Evolutionary conservation across 2,797 vertebrate species (phyloP).

Genomic region (Nyctibius grandis): DNA sequence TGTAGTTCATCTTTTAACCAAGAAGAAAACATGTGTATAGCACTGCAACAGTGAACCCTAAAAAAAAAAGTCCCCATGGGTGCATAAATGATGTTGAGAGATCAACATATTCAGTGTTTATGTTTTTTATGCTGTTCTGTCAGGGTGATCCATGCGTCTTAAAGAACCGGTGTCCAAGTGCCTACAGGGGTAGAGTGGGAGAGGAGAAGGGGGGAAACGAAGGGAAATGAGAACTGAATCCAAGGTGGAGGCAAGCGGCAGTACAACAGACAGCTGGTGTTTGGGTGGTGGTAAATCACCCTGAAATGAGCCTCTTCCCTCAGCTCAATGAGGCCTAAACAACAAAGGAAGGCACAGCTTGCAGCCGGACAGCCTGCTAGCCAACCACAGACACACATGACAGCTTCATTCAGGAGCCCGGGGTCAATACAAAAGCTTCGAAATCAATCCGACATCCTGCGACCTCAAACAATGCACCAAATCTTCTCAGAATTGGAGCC

Average conservation of each 20-base stretch:
- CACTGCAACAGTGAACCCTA: background rate
- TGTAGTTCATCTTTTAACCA: background rate
- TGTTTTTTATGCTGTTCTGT: background rate
- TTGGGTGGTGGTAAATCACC: slow-evolving; percentile 99
- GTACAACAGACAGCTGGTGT: slow-evolving; percentile 95
- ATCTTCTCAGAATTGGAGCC: slow-evolving; percentile 81
- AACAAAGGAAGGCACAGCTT: slow-evolving; percentile 87
- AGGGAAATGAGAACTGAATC: slow-evolving; percentile 63
- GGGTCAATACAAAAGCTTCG: slow-evolving; percentile 79
- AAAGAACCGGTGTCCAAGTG: background rate
- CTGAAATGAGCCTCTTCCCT: slow-evolving; percentile 90
- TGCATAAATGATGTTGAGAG: background rate
- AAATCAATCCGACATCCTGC: slow-evolving; percentile 84
- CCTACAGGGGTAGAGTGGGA: background rate
- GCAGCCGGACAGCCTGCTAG: slow-evolving; percentile 82
- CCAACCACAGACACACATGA: slow-evolving; percentile 81
- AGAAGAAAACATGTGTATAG: background rate
- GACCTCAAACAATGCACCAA: slow-evolving; percentile 77
- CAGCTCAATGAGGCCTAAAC: slow-evolving; percentile 82
- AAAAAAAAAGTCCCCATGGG: background rate
- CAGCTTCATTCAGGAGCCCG: slow-evolving; percentile 82
- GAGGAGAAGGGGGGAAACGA: slow-evolving; percentile 59
- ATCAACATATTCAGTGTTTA: background rate
- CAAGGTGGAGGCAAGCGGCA: slow-evolving; percentile 58
- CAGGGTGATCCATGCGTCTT: background rate